phyloP scores from a whole-genome alignment of 1,140 invertebrate genomes.

The Apis dorsata region DNA sequence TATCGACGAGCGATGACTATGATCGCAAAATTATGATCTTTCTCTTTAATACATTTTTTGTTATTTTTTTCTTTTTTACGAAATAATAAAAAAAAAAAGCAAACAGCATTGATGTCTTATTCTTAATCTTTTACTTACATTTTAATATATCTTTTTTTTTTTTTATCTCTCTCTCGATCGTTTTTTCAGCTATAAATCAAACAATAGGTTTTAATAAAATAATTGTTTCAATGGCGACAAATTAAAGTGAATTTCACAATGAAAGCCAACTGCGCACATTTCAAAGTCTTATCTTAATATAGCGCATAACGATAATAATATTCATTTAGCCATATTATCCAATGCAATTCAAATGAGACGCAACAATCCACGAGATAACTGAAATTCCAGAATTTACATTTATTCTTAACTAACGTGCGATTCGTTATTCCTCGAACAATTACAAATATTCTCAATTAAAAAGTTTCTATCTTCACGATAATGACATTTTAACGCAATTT shows the following conservation, averaged over 20 bases:
- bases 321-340: background rate
- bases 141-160: background rate
- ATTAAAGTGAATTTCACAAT: background rate
- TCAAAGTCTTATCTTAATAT: background rate
- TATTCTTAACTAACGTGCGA: background rate
- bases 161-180: too few relatives aligned
- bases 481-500: background rate
- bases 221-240: background rate
- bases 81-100: background rate
- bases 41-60: background rate
- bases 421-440: background rate
- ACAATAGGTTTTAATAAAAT: too few relatives aligned
- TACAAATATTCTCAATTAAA: background rate
- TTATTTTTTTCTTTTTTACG: background rate
- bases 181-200: too few relatives aligned
- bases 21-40: too few relatives aligned
- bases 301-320: background rate
- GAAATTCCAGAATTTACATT: background rate
- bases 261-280: background rate
- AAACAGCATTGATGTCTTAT: background rate
- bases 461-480: background rate
- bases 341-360: constrained; percentile 5
- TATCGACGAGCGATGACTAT: too few relatives aligned
- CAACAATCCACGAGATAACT: background rate
- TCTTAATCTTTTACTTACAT: background rate